Conservation (phyloP, 2,888 invertebrate species). For the Oligia latruncula region DNA sequence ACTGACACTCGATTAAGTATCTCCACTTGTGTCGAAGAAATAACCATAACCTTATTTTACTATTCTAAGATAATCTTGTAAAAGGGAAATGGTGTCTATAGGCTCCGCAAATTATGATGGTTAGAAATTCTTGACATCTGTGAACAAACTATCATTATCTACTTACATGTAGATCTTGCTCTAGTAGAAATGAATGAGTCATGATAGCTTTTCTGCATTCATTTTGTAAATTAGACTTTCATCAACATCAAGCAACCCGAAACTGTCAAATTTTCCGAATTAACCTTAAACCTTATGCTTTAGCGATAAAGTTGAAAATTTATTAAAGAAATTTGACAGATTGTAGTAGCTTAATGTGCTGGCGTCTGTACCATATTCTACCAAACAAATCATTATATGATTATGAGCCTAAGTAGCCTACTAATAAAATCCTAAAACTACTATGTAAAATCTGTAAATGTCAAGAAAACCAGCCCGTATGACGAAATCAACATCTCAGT, state of each 20-base stretch:
- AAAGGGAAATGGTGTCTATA: neutral
- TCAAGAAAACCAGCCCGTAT: neutral
- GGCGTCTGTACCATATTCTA: neutral
- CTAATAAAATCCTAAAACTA: neutral
- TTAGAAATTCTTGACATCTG: neutral
- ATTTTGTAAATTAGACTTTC: neutral
- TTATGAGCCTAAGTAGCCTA: neutral
- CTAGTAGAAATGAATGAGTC: neutral
- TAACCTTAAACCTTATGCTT: too few relatives aligned
- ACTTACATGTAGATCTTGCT: neutral
- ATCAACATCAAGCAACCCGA: too few relatives aligned
- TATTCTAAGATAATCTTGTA: slow-evolving; percentile 8
- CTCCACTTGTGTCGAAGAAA: slow-evolving; percentile 25
- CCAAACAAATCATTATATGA: neutral
- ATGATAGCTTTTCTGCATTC: too few relatives aligned
- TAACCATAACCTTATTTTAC: slow-evolving; percentile 26
- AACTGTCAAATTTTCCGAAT: too few relatives aligned
- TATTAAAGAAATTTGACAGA: too few relatives aligned
- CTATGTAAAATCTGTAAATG: neutral
- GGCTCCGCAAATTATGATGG: neutral
- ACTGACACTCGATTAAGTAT: slow-evolving; percentile 54
- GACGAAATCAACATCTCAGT: neutral
- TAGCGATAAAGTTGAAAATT: too few relatives aligned
- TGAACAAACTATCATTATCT: neutral
- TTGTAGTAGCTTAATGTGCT: too few relatives aligned